Evolutionary conservation across 2,113 vertebrate genomes (phyloP).

Genomic region (Tenrec ecaudatus): DNA sequence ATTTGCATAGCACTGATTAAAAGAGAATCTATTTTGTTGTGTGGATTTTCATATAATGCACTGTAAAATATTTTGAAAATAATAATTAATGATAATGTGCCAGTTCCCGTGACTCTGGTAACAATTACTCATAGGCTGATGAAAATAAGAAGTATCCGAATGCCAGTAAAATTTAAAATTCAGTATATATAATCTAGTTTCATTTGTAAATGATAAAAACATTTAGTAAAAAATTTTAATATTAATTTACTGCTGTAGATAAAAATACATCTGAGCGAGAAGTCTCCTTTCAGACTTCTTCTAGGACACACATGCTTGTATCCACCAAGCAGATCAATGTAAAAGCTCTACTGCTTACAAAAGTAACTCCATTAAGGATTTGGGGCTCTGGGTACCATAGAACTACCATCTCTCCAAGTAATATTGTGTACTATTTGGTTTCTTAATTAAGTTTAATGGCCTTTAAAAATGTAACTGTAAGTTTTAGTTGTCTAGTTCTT

Average conservation of each 20-base stretch:
- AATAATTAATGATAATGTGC: constrained; percentile 12
- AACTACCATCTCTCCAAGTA: neutral
- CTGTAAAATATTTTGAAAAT: too few relatives aligned
- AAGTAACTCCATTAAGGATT: constrained; percentile 19
- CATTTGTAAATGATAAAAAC: constrained; percentile 16
- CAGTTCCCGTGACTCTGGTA: constrained; percentile 11
- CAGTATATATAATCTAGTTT: constrained; percentile 35
- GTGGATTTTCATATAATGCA: neutral
- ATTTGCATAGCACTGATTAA: neutral
- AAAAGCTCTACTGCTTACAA: constrained; percentile 1
- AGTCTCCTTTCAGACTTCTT: neutral
- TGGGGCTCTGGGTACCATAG: neutral
- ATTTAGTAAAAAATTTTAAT: constrained; percentile 51
- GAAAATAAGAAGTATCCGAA: constrained; percentile 44
- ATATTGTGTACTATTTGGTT: constrained; percentile 22
- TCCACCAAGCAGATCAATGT: neutral
- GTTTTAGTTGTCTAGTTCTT: constrained; percentile 78
- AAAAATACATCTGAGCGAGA: neutral
- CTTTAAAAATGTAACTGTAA: constrained; percentile 65
- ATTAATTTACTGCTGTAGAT: constrained; percentile 34
- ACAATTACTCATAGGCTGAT: neutral
- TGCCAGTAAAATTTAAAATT: constrained; percentile 39
- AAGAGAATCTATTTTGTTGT: neutral
- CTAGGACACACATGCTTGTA: neutral
- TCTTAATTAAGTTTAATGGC: constrained; percentile 32